Conservation (phyloP, 2,888 invertebrate genomes). For the Hypomecis punctinalis region DNA sequence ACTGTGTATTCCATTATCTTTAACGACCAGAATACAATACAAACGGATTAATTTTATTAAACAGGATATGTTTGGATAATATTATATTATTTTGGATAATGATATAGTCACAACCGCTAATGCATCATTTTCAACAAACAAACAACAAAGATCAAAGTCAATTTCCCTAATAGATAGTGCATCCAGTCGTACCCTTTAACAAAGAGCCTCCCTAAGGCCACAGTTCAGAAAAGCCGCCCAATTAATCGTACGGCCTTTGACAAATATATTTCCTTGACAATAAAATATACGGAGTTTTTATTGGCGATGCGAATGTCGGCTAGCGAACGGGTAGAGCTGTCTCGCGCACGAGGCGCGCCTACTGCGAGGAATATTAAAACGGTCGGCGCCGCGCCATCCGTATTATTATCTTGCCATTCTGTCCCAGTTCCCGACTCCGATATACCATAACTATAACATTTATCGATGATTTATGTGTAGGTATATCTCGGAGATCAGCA, state of each 20-base stretch:
- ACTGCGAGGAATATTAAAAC: constrained; percentile 79
- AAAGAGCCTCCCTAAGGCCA: constrained; percentile 55
- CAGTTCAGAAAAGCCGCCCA: constrained; percentile 68
- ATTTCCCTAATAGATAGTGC: constrained; percentile 33
- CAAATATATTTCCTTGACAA: constrained; percentile 82
- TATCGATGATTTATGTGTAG: constrained; percentile 34
- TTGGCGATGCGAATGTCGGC: constrained; percentile 63
- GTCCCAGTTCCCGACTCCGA: constrained; percentile 50
- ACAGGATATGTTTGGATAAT: too few relatives aligned
- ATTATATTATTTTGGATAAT: too few relatives aligned
- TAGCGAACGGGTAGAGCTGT: constrained; percentile 76
- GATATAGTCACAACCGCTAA: too few relatives aligned
- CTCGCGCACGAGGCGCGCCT: constrained; percentile 72
- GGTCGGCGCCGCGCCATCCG: constrained; percentile 57
- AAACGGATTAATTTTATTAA: too few relatives aligned
- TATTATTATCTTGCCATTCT: constrained; percentile 70
- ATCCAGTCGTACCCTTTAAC: constrained; percentile 32
- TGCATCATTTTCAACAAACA: not conserved
- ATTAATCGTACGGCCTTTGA: constrained; percentile 77
- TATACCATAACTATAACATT: constrained; percentile 52
- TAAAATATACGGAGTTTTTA: constrained; percentile 81
- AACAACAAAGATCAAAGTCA: constrained; percentile 29
- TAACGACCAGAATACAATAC: too few relatives aligned
- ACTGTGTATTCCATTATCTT: too few relatives aligned
- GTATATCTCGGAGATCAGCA: constrained; percentile 24